Base-by-base conservation (phyloP, 2,888 invertebrate genomes). In the Tenthredo amoena region DNA sequence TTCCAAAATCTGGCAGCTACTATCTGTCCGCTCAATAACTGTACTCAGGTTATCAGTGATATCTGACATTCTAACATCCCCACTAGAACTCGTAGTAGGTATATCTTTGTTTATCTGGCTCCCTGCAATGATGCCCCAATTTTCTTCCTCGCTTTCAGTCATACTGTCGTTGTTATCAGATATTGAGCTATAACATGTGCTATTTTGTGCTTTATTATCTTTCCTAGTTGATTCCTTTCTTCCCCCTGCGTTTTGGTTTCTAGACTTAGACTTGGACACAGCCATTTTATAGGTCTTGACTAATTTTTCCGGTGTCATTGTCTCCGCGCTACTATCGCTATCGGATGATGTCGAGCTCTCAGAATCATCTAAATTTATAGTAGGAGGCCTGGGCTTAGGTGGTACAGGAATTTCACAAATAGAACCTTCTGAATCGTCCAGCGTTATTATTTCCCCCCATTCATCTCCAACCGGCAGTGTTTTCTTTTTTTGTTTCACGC, bases 371-470 rank as follows among this genome's bases (percentile, higher is more conserved):
- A 93, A 87, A 84, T 91, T 87, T 77, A 93, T 91, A 18, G 93
- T 34, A 12, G 88, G 90, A 31, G 93, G 93, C 21, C 86, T 77
- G 12, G 92, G 91, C 86, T 92, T 93, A 3, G 92, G 92, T 4
- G 93, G 91, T 37, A 93, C 88, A 12, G 93, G 93, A 71, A 93
- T 90, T 88, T 93, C 93, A 37, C 89, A 89, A 85, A 93, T 92
- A 2, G 93, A 93, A 47, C 90, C 90, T 21, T 91, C 90, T 0
- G 92, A 92, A 34, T 91, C 91, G 3, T 83, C 83, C 2, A 81
- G 34, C 15, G 26, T 62, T 81, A 81, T 81, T 40, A 81, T 31
- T 37, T 37, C 37, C 15, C 21, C 9, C 58, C 37, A n/a, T 7
- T 40, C 7, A 2, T 62, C 62, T 37, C 40, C 26, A 21, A 7